Conservation (phyloP, 2,888 invertebrate species). For the Trypoxylon attenuatum region DNA sequence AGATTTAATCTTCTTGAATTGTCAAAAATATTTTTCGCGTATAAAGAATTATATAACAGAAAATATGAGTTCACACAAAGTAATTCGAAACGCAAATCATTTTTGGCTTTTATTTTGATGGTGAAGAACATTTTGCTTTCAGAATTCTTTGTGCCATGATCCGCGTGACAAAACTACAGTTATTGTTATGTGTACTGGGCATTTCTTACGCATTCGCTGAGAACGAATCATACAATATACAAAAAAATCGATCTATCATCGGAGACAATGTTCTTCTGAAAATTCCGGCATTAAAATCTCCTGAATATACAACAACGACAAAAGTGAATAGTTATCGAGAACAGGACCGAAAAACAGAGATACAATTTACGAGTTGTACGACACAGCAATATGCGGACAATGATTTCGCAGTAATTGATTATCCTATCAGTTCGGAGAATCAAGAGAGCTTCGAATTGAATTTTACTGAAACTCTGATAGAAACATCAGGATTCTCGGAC, state of each 20-base stretch:
- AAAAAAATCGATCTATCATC: too few relatives aligned
- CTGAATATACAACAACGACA: neutral
- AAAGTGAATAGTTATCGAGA: neutral
- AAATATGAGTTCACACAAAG: too few relatives aligned
- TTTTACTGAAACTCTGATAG: neutral
- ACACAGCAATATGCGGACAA: neutral
- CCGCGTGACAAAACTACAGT: constrained; percentile 46
- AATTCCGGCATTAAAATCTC: neutral
- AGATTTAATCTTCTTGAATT: too few relatives aligned
- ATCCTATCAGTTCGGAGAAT: too few relatives aligned
- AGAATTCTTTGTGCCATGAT: constrained; percentile 43
- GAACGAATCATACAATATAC: constrained; percentile 13
- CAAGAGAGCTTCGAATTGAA: too few relatives aligned
- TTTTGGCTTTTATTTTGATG: too few relatives aligned
- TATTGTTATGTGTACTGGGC: constrained; percentile 46
- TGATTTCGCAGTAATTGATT: neutral
- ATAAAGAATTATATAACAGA: too few relatives aligned
- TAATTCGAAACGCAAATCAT: too few relatives aligned
- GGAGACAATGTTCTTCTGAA: neutral
- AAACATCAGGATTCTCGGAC: too few relatives aligned
- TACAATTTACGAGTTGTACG: neutral
- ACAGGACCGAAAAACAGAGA: neutral
- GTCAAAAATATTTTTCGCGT: too few relatives aligned
- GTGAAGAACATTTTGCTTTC: neutral
- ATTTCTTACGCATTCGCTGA: constrained; percentile 46